Evolutionary conservation across 2,888 invertebrate species (phyloP).

Genomic region (Cheilosia vulpina): DNA sequence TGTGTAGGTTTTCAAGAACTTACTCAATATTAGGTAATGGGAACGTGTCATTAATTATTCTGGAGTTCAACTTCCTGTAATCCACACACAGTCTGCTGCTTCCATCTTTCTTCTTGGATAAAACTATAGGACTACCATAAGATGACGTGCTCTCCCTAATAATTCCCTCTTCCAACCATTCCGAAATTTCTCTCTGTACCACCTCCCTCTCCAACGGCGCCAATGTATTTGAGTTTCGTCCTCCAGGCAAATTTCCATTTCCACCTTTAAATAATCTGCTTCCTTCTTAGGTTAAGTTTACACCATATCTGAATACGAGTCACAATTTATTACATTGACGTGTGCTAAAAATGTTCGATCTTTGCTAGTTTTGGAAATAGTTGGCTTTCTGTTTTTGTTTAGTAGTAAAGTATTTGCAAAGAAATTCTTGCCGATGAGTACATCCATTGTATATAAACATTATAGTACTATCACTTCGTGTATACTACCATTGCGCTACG

Average conservation of each 20-base stretch:
- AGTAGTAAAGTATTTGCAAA: constrained; percentile 17
- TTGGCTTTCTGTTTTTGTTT: constrained; percentile 18
- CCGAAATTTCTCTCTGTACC: constrained; percentile 28
- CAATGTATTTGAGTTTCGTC: background rate
- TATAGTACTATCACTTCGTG: too few relatives aligned
- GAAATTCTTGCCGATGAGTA: constrained; percentile 23
- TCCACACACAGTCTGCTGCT: background rate
- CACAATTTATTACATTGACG: constrained; percentile 21
- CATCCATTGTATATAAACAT: too few relatives aligned
- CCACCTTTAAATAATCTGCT: background rate
- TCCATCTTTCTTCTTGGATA: constrained; percentile 9
- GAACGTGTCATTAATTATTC: constrained; percentile 27
- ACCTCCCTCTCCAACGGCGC: background rate
- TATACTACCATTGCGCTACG: too few relatives aligned
- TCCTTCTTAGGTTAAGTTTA: background rate
- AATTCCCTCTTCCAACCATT: constrained; percentile 20
- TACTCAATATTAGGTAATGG: constrained; percentile 48
- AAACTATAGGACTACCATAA: background rate
- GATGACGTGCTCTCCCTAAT: background rate
- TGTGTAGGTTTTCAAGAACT: constrained; percentile 64
- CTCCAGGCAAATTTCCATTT: background rate
- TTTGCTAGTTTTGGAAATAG: constrained; percentile 13
- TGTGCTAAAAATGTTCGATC: constrained; percentile 18
- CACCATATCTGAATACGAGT: constrained; percentile 2
- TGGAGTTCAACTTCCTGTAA: constrained; percentile 71